Evolutionary conservation across 2,888 invertebrate species (phyloP).

Genomic region (Nezara viridula): DNA sequence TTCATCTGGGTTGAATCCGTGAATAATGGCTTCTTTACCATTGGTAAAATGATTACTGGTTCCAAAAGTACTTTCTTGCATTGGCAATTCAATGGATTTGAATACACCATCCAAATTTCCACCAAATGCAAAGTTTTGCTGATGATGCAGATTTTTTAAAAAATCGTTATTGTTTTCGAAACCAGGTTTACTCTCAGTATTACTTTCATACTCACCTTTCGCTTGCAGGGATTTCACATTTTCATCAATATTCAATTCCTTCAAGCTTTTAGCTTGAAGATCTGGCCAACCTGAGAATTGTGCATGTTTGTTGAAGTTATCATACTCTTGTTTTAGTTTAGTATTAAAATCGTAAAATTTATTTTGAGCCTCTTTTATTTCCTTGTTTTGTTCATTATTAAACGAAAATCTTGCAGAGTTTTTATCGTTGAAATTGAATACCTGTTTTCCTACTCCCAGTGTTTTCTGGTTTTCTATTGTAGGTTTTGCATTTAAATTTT

Average conservation of each 20-base stretch:
- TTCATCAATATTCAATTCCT: neutral
- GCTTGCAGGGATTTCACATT: neutral
- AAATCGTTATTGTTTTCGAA: neutral
- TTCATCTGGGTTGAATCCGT: neutral
- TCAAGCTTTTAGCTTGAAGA: neutral
- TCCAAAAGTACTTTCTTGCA: too few species aligned
- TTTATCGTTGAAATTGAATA: neutral
- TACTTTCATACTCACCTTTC: neutral
- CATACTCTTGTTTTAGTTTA: neutral
- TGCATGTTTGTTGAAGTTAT: neutral
- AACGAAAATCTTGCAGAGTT: neutral
- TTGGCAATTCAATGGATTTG: neutral
- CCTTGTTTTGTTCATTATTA: neutral
- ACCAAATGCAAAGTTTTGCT: neutral
- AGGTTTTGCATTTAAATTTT: neutral
- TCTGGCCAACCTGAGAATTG: neutral
- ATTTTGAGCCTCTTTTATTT: neutral
- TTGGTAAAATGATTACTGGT: neutral
- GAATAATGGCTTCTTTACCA: neutral
- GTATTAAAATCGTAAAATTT: neutral
- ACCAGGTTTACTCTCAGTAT: too few species aligned
- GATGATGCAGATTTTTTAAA: neutral
- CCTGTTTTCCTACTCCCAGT: neutral
- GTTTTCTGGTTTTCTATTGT: neutral
- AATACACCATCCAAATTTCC: neutral